Percentiles rank a stretch among this genome's conserved stretches.
Evolutionary conservation across 2,888 invertebrate genomes (phyloP).

Genomic region (Xestia sexstrigata): DNA sequence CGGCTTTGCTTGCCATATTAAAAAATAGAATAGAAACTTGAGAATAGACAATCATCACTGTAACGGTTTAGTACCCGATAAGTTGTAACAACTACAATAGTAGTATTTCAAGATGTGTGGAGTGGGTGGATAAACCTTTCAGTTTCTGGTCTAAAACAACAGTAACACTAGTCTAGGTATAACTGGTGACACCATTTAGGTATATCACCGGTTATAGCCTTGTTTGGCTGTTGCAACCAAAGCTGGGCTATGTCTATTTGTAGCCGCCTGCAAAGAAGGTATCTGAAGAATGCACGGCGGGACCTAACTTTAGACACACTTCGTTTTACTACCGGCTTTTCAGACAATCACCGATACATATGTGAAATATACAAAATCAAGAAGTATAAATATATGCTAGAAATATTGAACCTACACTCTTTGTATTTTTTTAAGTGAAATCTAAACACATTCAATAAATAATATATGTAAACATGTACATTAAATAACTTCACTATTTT

Average conservation of each 20-base stretch:
- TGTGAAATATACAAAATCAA: not conserved
- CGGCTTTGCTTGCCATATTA: too few species aligned
- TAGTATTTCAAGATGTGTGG: not conserved
- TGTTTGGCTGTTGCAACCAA: not conserved
- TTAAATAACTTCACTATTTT: too few species aligned
- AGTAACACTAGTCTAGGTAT: not conserved
- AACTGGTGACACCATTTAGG: not conserved
- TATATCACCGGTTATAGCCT: not conserved
- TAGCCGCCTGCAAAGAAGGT: not conserved
- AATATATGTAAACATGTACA: too few species aligned
- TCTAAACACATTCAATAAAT: not conserved
- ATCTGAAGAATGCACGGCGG: not conserved
- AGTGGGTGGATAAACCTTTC: not conserved
- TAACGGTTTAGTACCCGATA: too few species aligned
- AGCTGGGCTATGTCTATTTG: slow-evolving; percentile 37
- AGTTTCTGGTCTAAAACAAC: not conserved
- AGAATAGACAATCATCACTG: not conserved
- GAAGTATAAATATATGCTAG: not conserved
- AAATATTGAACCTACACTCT: not conserved
- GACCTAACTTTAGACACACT: not conserved
- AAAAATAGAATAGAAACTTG: too few species aligned
- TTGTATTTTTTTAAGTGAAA: not conserved
- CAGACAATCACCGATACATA: not conserved
- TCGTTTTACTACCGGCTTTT: not conserved
- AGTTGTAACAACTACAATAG: not conserved